Base-by-base conservation (phyloP, 2,888 invertebrate species). In the Crossocerus cetratus region DNA sequence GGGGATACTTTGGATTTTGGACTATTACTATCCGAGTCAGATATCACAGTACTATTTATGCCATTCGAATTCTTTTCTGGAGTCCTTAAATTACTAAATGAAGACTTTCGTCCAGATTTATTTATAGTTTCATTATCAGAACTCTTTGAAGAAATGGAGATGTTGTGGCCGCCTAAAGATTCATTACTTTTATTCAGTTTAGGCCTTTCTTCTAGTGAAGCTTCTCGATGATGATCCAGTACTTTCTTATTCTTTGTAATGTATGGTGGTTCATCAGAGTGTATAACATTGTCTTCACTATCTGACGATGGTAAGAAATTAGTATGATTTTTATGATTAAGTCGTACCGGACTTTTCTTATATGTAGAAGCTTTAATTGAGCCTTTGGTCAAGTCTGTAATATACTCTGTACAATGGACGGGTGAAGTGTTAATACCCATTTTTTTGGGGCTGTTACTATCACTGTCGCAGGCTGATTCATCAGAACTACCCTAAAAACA, bases 21-120 rank as follows among this genome's bases (percentile, higher is more conserved):
- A 55, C 77, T 84, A n/a, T 76, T 70, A 20, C 71, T 74, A 20
- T 85, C 85, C 8, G 85, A 85, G 60, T 84, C 83, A 23, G 79
- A 76, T 73, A 77, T 72, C 53, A 80, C 22, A 49, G 53, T 8
- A 20, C 69, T 65, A 8, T 54, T 62, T 23, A 16, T 56, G 8
- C 1, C 5, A 2, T 16, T 72, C 21, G 22, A 54, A 65, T 2
- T 18, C 56, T 65, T 70, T 5, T 22, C 64, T 13, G 66, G 65
- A 0, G 70, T 75, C 53, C 11, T 45, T 43, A 8, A 43, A 54
- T 4, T 2, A 8, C 59, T 45, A 8, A 11, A 32, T 11, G 11
- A 2, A 32, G 32, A 5, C 32, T 32, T 32, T 32, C 8, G 3
- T 5, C 8, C 32, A 32, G 8, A 32, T 11, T 32, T 32, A 11